A percentile compares a stretch with the other conserved stretches of the same genome.
Conservation (phyloP, 2,888 invertebrate genomes). For the Diadromus collaris region DNA sequence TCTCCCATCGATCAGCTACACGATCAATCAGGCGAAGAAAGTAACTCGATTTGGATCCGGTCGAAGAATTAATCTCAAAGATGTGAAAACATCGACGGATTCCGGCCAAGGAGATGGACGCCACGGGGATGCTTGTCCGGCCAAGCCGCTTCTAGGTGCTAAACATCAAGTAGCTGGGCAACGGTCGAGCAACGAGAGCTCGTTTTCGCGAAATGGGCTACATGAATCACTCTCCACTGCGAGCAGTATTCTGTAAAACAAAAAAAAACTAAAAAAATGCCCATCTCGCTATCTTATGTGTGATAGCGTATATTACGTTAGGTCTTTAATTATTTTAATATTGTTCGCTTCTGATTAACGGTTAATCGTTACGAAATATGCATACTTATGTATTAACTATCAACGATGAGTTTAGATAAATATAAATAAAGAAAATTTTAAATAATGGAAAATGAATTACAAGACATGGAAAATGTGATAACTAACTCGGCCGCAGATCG, state of each 20-base stretch:
- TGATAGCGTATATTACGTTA: not conserved
- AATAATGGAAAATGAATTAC: not conserved
- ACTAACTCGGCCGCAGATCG: slow-evolving; percentile 10
- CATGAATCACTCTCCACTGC: slow-evolving; percentile 65
- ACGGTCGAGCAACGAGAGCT: slow-evolving; percentile 65
- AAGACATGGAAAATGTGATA: no score
- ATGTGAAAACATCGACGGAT: slow-evolving; percentile 46
- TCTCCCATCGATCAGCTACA: slow-evolving; percentile 62
- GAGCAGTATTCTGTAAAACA: slow-evolving; percentile 60
- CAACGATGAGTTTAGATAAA: no score
- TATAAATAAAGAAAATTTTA: no score
- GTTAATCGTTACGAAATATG: no score
- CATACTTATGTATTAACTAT: no score
- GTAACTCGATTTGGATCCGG: slow-evolving; percentile 66
- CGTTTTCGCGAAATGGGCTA: slow-evolving; percentile 54
- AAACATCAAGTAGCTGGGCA: slow-evolving; percentile 64
- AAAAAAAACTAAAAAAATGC: slow-evolving; percentile 6
- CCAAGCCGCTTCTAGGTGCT: slow-evolving; percentile 63
- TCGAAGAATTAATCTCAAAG: slow-evolving; percentile 46
- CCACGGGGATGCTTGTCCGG: slow-evolving; percentile 57
- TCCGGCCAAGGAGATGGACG: slow-evolving; percentile 9
- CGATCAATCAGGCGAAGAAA: slow-evolving; percentile 68
- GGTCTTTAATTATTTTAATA: not conserved
- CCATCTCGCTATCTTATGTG: slow-evolving; percentile 31
- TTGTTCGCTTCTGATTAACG: slow-evolving; percentile 4